These are phyloP conservation scores for Protonemura montana DNA, from an alignment of 2,888 invertebrate genomes.

Conservation along the genomic window DNA sequence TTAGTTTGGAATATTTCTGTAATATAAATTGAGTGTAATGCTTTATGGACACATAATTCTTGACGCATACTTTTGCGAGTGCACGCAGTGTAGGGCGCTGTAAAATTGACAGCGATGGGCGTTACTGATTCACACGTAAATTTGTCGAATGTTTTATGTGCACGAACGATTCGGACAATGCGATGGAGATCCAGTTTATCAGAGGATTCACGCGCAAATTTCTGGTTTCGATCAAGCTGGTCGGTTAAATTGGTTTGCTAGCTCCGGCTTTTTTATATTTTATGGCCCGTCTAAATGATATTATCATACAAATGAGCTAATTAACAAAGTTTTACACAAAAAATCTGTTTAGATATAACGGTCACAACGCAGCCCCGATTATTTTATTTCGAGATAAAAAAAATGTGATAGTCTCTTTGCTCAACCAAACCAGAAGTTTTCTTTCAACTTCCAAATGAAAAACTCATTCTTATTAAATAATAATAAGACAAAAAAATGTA, in stretches of 20 bases:
- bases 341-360: neutral
- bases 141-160: neutral
- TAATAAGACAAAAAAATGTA: neutral
- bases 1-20: neutral
- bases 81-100: neutral
- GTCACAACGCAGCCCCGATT: neutral
- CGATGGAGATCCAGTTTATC: neutral
- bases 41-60: neutral
- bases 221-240: neutral
- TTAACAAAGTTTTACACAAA: neutral
- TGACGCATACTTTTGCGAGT: neutral
- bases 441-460: neutral
- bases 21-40: neutral
- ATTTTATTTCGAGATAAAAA: neutral
- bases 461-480: neutral
- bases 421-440: neutral
- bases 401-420: neutral
- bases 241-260: neutral
- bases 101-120: neutral
- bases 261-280: neutral
- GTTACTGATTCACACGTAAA: neutral
- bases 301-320: neutral
- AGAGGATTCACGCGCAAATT: neutral
- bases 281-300: neutral
- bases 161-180: neutral